Evolutionary conservation across 2,888 invertebrate genomes (phyloP).

Genomic region (Petrophora chlorosata): DNA sequence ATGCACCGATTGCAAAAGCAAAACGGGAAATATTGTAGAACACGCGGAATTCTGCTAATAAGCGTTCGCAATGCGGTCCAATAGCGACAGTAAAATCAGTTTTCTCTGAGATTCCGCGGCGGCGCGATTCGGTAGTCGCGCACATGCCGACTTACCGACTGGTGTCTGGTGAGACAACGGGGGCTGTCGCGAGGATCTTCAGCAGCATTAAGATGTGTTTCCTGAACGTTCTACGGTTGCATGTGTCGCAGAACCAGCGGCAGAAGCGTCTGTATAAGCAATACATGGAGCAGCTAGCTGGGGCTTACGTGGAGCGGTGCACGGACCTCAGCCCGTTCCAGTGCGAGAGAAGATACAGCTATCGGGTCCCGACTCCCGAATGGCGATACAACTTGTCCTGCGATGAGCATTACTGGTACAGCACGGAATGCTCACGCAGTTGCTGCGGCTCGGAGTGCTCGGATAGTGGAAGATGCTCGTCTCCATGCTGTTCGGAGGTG

Average conservation of each 20-base stretch:
- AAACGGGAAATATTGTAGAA: constrained; percentile 48
- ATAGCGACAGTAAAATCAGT: constrained; percentile 57
- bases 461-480: constrained; percentile 75
- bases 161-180: constrained; percentile 49
- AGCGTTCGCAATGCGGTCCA: constrained; percentile 52
- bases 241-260: constrained; percentile 78
- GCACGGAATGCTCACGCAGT: constrained; percentile 59
- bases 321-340: constrained; percentile 61
- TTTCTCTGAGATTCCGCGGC: constrained; percentile 65
- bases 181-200: constrained; percentile 49
- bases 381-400: constrained; percentile 66
- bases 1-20: constrained; percentile 31
- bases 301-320: constrained; percentile 74
- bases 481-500: constrained; percentile 79
- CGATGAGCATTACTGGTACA: constrained; percentile 63
- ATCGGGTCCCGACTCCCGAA: constrained; percentile 56
- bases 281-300: constrained; percentile 76
- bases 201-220: constrained; percentile 79
- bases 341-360: constrained; percentile 60
- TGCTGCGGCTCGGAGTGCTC: constrained; percentile 67
- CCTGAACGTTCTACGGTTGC: constrained; percentile 81
- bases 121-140: constrained; percentile 49
- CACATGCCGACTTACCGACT: constrained; percentile 68
- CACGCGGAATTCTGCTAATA: constrained; percentile 60
- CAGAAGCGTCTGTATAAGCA: constrained; percentile 80